Conservation (phyloP, 2,888 invertebrate genomes). For the Hybos culiciformis region DNA sequence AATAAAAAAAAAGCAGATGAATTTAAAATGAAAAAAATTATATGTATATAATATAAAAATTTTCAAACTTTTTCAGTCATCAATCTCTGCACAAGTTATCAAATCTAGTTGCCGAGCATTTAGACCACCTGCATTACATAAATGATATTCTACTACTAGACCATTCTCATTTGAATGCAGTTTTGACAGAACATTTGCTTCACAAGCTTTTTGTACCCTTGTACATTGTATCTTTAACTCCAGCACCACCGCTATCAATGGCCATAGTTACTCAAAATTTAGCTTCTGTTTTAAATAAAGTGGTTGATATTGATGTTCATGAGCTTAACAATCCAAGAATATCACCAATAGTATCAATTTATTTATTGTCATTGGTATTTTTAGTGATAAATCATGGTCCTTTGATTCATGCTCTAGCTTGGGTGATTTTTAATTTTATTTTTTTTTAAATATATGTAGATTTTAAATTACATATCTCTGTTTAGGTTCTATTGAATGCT, state of each 20-base stretch:
- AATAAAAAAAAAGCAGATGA: background rate
- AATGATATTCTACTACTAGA: constrained; percentile 90
- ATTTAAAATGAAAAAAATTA: background rate
- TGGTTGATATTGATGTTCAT: constrained; percentile 41
- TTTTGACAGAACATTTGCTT: constrained; percentile 83
- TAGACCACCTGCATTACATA: constrained; percentile 93
- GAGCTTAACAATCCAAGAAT: constrained; percentile 56
- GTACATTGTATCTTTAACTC: constrained; percentile 82
- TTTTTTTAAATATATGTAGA: no score
- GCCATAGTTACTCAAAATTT: constrained; percentile 49
- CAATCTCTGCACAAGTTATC: constrained; percentile 80
- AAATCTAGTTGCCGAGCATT: constrained; percentile 90
- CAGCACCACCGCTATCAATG: constrained; percentile 35
- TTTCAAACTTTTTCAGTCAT: constrained; percentile 48
- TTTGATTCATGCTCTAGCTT: constrained; percentile 77
- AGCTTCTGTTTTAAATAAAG: constrained; percentile 48
- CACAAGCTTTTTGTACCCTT: constrained; percentile 86
- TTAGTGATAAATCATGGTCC: constrained; percentile 84
- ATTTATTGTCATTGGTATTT: constrained; percentile 88
- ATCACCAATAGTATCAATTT: constrained; percentile 80
- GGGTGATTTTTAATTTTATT: no score
- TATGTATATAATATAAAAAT: background rate
- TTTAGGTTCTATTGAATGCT: constrained; percentile 63
- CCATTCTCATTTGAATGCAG: constrained; percentile 84
- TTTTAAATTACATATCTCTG: no score